Base-by-base conservation (phyloP, 2,888 invertebrate genomes). In the Opisthograptis luteolata region DNA sequence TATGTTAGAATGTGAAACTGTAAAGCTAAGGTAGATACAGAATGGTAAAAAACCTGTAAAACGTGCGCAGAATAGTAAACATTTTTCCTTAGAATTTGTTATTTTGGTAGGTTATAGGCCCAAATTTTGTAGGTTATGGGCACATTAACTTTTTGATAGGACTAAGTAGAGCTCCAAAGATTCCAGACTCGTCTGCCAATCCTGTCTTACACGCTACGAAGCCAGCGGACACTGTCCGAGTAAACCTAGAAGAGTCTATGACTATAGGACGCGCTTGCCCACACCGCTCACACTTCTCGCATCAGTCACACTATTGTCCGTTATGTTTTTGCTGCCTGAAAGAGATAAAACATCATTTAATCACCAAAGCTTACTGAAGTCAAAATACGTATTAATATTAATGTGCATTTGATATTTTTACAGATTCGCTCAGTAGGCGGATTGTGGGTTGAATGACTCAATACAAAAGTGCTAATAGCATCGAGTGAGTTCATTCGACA, bases 321-420 rank as follows among this genome's bases (percentile, higher is more conserved):
- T 88, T 62, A 84, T 70, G 69, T 84, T 89, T 80, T 81, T 85
- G 70, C 66, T 74, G 55, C 80, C 88, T 88, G 81, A 20, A 82
- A 79, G 56, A 58, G 52, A 64, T 62, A 63, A 46, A 43, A 12
- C 17, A 1, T 3, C 37, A 31, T 22, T 12, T 28, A 24, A 20
- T 17, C 10, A 40, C 2, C 3, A 3, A 24, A 24, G 12, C 12
- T 20, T 20, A 7, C 6, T 6, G 20, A 20, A 20, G 20, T 7
- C 17, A 17, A 27, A 3, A 10, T 10, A 27, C 10, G 12, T 27
- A 4, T 10, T 17, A 17, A 31, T 17, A 6, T 28, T 12, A 12
- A 12, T 9, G 19, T n/a, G 15, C 40, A 8, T 22, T 20, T 24
- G 20, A 28, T 43, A 28, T 17, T 17, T 17, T 34, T 39, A 39